phyloP scores from a whole-genome alignment of 2,113 vertebrate genomes.

The Pavo muticus region DNA sequence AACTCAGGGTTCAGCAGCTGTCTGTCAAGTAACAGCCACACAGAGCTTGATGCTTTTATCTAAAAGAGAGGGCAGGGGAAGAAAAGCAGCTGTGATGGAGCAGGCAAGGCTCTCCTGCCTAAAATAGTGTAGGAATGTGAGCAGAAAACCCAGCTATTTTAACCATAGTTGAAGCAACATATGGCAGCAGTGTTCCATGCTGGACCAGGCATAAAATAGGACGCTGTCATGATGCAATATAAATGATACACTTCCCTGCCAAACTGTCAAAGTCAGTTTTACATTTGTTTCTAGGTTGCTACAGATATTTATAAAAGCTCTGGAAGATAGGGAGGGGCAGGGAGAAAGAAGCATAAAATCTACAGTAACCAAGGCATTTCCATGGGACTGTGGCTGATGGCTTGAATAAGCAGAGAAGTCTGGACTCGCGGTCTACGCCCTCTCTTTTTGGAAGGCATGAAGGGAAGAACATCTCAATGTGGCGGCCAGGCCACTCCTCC shows the following conservation, averaged over 20 bases:
- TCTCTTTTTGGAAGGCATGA: slow-evolving; percentile 72
- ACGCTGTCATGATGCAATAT: slow-evolving; percentile 71
- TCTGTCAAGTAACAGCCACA: neutral
- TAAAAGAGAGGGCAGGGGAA: slow-evolving; percentile 22
- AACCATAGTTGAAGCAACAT: slow-evolving; percentile 74
- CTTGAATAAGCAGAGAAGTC: slow-evolving; percentile 66
- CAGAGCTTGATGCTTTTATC: slow-evolving; percentile 9
- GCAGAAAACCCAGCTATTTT: slow-evolving; percentile 76
- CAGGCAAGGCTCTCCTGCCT: slow-evolving; percentile 1
- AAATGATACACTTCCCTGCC: slow-evolving; percentile 74
- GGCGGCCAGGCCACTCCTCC: slow-evolving; percentile 45
- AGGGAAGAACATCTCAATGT: slow-evolving; percentile 66
- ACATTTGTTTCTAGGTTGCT: slow-evolving; percentile 75
- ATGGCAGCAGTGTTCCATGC: slow-evolving; percentile 68
- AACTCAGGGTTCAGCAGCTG: neutral
- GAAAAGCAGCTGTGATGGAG: slow-evolving; percentile 48
- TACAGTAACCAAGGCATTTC: slow-evolving; percentile 70
- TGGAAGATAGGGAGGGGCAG: slow-evolving; percentile 55
- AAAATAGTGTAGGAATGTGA: slow-evolving; percentile 64
- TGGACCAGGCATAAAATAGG: slow-evolving; percentile 74
- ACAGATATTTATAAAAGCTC: slow-evolving; percentile 79
- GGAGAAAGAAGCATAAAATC: slow-evolving; percentile 71
- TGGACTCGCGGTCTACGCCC: slow-evolving; percentile 52
- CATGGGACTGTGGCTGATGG: slow-evolving; percentile 63
- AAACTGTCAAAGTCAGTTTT: slow-evolving; percentile 74